Percentiles rank a stretch among this genome's conserved stretches.
phyloP scores from a whole-genome alignment of 2,113 vertebrate species.

The Beaufortia kweichowensis region DNA sequence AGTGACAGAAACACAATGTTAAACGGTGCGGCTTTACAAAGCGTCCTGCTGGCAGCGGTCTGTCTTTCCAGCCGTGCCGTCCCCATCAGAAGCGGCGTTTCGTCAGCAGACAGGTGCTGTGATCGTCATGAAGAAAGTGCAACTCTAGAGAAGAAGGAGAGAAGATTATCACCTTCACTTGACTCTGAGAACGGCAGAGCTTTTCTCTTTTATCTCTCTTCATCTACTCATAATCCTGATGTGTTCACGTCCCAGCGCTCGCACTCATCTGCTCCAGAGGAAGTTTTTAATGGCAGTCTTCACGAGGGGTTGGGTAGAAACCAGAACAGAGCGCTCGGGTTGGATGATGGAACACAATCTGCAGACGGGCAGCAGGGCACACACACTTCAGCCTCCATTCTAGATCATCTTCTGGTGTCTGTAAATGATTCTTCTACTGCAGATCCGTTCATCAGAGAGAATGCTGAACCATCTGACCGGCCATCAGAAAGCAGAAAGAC shows the following conservation, averaged over 20 bases:
- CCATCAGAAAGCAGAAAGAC: background rate
- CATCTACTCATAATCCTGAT: too few relatives aligned
- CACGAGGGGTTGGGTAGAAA: background rate
- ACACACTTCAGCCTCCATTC: background rate
- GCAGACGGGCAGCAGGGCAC: background rate
- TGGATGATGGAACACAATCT: background rate
- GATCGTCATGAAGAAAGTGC: conserved; percentile 1
- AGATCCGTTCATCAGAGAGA: background rate
- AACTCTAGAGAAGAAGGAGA: background rate
- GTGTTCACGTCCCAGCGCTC: background rate
- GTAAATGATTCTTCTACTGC: background rate
- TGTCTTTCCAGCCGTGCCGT: conserved; percentile 60
- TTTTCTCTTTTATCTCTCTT: background rate
- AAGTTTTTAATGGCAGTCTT: background rate
- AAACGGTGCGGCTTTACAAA: conserved; percentile 48
- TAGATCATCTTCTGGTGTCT: too few relatives aligned
- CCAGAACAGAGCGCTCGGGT: background rate
- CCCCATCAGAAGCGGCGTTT: conserved; percentile 49
- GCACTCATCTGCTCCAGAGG: background rate
- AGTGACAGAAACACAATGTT: conserved; percentile 60
- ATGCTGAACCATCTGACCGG: background rate
- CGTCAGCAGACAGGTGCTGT: conserved; percentile 46
- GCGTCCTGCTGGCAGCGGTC: conserved; percentile 63
- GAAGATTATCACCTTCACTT: background rate
- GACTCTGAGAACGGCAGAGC: too few relatives aligned